These are phyloP conservation scores for Dendroctonus valens DNA, from an alignment of 1,140 invertebrate genomes.

Conservation along the genomic window DNA sequence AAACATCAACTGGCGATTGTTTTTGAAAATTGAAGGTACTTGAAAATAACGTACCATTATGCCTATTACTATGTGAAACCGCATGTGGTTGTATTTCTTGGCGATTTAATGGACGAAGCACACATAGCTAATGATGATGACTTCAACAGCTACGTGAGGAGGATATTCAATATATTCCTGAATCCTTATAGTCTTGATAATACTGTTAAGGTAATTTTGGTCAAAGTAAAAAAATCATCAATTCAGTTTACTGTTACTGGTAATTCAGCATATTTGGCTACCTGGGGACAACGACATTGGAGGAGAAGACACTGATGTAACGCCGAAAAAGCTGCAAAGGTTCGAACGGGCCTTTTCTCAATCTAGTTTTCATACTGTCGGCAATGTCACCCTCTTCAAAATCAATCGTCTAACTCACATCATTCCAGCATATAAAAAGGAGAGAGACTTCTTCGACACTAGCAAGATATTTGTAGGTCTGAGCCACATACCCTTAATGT, in stretches of 20 bases:
- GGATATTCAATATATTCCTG: slow-evolving; percentile 71
- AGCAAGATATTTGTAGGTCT: slow-evolving; percentile 65
- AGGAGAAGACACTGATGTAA: slow-evolving; percentile 79
- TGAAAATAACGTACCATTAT: slow-evolving; percentile 73
- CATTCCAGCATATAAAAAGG: slow-evolving; percentile 53
- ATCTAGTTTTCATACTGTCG: slow-evolving; percentile 61
- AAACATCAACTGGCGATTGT: neutral
- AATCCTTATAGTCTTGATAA: slow-evolving; percentile 51
- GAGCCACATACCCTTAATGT: slow-evolving; percentile 68
- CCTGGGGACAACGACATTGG: slow-evolving; percentile 96
- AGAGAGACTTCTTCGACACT: slow-evolving; percentile 60
- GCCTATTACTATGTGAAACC: slow-evolving; percentile 74
- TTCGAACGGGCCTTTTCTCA: slow-evolving; percentile 77
- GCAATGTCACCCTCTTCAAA: slow-evolving; percentile 63
- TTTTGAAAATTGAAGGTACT: slow-evolving; percentile 60
- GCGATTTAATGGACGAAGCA: slow-evolving; percentile 92
- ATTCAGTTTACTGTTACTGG: neutral
- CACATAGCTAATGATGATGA: slow-evolving; percentile 68
- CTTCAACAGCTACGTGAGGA: slow-evolving; percentile 67
- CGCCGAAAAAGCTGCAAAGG: slow-evolving; percentile 67
- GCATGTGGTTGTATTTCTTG: slow-evolving; percentile 84
- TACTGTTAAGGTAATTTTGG: slow-evolving; percentile 26
- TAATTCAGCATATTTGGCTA: slow-evolving; percentile 75
- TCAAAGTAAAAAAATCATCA: neutral
- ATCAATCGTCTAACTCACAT: slow-evolving; percentile 66